Percentiles rank a stretch among this genome's conserved stretches.
Conservation (phyloP, 53 echinoderm and acorn worm genomes). For the Henricia sp. region DNA sequence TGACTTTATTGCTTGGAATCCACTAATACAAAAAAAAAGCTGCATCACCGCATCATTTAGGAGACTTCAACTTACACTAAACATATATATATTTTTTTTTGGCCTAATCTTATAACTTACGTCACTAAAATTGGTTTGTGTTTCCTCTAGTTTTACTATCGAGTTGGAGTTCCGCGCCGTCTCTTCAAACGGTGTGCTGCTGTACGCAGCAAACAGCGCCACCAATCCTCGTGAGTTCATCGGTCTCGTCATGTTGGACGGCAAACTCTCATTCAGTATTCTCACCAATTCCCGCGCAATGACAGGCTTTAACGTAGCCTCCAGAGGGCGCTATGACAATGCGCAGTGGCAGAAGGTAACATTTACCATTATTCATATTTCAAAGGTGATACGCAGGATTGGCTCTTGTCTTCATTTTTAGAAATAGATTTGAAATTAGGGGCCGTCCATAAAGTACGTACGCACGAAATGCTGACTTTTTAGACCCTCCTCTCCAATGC, state of each 20-base stretch:
- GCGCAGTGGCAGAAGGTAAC: conserved; percentile 86
- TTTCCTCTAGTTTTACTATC: conserved; percentile 74
- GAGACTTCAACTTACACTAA: too few species aligned
- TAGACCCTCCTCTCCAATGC: too few species aligned
- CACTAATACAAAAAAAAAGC: not conserved
- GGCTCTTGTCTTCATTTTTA: too few species aligned
- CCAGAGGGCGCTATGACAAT: conserved; percentile 73
- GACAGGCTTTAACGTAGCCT: conserved; percentile 52
- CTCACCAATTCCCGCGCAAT: conserved; percentile 55
- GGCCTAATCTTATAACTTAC: too few species aligned
- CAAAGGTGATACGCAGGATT: too few species aligned
- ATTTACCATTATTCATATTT: not conserved
- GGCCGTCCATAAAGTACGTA: too few species aligned
- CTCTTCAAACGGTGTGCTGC: conserved; percentile 81
- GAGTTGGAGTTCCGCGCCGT: conserved; percentile 79
- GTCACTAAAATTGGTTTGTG: not conserved
- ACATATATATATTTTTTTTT: too few species aligned
- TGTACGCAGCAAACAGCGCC: conserved; percentile 69
- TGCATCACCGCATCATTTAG: not conserved
- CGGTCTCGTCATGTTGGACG: conserved; percentile 70
- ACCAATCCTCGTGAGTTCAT: conserved; percentile 64
- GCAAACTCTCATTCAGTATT: conserved; percentile 74
- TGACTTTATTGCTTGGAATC: too few species aligned
- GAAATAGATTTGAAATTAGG: too few species aligned
- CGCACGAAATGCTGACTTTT: too few species aligned